Evolutionary conservation across 2,797 vertebrate genomes (phyloP).

Genomic region (Pseudomugil gertrudae): DNA sequence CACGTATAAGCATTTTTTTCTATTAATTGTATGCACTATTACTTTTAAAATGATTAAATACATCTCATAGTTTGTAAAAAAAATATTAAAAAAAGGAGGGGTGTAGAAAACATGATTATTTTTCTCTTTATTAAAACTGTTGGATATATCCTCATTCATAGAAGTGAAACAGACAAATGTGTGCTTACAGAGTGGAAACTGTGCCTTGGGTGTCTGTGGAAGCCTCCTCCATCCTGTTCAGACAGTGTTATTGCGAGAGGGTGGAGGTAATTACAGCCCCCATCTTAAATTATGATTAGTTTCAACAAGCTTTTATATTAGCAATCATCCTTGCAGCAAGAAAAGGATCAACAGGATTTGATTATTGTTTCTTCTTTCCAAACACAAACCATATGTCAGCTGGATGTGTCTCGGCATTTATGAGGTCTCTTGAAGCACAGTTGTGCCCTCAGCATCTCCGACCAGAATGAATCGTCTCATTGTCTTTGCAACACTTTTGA

Average conservation of each 20-base stretch:
- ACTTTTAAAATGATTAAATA: not conserved
- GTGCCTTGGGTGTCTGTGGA: slow-evolving; percentile 19
- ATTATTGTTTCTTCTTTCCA: slow-evolving; percentile 82
- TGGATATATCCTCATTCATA: not conserved
- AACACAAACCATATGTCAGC: slow-evolving; percentile 84
- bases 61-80: not conserved
- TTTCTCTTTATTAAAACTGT: not conserved
- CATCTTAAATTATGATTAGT: slow-evolving; percentile 82
- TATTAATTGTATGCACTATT: not conserved
- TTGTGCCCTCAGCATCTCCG: slow-evolving; percentile 73
- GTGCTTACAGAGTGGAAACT: slow-evolving; percentile 43
- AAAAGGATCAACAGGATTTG: slow-evolving; percentile 79
- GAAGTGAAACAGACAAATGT: slow-evolving; percentile 27
- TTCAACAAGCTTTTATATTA: slow-evolving; percentile 82
- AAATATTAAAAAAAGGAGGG: too few relatives aligned
- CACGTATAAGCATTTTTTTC: too few relatives aligned
- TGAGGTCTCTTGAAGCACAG: slow-evolving; percentile 72
- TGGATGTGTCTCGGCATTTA: slow-evolving; percentile 76
- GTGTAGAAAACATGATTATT: not conserved
- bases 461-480: slow-evolving; percentile 81
- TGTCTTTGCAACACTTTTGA: slow-evolving; percentile 78
- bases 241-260: slow-evolving; percentile 64
- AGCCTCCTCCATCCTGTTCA: slow-evolving; percentile 56
- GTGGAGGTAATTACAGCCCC: slow-evolving; percentile 77
- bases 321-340: slow-evolving; percentile 80